Percentiles rank a stretch among this genome's conserved stretches.
Conservation (phyloP, 2,113 vertebrate genomes). For the Pelecanus crispus region DNA sequence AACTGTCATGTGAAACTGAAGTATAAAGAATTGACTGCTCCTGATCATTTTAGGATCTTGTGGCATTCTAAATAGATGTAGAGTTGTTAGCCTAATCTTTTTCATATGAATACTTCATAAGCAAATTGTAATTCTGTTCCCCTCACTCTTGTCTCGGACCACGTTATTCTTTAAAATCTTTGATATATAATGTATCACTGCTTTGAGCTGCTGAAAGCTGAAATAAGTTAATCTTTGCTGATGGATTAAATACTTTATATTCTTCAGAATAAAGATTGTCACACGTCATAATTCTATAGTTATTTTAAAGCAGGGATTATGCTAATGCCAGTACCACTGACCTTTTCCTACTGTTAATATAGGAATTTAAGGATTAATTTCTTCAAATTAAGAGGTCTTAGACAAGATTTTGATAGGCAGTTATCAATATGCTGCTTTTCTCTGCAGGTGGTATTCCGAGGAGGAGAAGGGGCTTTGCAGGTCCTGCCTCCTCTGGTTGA, state of each 20-base stretch:
- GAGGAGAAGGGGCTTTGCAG: conserved; percentile 92
- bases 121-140: neutral
- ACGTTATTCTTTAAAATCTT: neutral
- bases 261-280: neutral
- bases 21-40: neutral
- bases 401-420: neutral
- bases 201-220: neutral
- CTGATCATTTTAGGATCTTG: neutral
- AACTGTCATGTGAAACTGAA: neutral
- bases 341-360: neutral
- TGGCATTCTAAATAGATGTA: neutral
- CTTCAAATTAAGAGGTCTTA: neutral
- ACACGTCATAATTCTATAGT: neutral
- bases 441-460: conserved; percentile 91
- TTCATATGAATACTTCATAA: neutral
- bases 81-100: neutral
- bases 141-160: neutral
- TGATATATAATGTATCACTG: neutral
- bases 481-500: conserved; percentile 93
- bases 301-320: neutral
- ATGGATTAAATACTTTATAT: neutral
- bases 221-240: neutral
- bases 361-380: neutral
- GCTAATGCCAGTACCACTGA: neutral
- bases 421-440: neutral